These are phyloP conservation scores for Meliscaeva auricollis DNA, from an alignment of 2,888 invertebrate species.

Conservation along the genomic window DNA sequence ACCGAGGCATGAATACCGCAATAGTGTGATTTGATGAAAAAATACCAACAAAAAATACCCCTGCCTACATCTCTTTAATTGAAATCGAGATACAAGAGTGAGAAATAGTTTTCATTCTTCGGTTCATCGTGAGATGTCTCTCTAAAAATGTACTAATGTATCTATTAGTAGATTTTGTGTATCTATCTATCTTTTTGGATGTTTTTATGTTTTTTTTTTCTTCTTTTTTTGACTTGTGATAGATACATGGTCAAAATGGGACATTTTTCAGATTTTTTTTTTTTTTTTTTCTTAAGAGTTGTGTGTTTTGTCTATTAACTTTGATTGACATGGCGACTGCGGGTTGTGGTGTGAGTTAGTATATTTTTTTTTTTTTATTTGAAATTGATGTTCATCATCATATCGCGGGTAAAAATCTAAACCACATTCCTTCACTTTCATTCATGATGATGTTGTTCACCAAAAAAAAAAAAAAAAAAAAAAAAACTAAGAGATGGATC, in stretches of 20 bases:
- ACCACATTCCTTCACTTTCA: slow-evolving; percentile 43
- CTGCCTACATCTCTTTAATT: too few species aligned
- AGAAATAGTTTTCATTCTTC: slow-evolving; percentile 46
- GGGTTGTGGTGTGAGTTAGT: neutral
- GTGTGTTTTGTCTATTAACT: slow-evolving; percentile 51
- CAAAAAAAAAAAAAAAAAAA: neutral
- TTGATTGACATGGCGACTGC: slow-evolving; percentile 69
- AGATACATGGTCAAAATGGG: slow-evolving; percentile 66
- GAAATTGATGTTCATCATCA: slow-evolving; percentile 43
- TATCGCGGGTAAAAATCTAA: slow-evolving; percentile 47
- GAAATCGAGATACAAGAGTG: neutral
- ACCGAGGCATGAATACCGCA: slow-evolving; percentile 30
- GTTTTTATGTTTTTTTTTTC: neutral
- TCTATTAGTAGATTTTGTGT: slow-evolving; percentile 52
- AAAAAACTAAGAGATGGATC: slow-evolving; percentile 22
- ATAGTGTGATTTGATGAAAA: slow-evolving; percentile 39
- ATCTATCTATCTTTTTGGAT: slow-evolving; percentile 24
- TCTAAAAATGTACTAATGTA: slow-evolving; percentile 38
- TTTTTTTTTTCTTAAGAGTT: slow-evolving; percentile 15
- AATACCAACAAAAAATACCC: neutral
- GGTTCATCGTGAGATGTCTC: slow-evolving; percentile 1
- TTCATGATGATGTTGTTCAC: slow-evolving; percentile 3
- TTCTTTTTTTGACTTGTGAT: slow-evolving; percentile 26
- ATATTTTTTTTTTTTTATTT: neutral
- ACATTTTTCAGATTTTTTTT: slow-evolving; percentile 53